Percentiles rank a stretch among this genome's conserved stretches.
Evolutionary conservation across 2,797 vertebrate species (phyloP).

Genomic region (Cryptoblepharus egeriae): DNA sequence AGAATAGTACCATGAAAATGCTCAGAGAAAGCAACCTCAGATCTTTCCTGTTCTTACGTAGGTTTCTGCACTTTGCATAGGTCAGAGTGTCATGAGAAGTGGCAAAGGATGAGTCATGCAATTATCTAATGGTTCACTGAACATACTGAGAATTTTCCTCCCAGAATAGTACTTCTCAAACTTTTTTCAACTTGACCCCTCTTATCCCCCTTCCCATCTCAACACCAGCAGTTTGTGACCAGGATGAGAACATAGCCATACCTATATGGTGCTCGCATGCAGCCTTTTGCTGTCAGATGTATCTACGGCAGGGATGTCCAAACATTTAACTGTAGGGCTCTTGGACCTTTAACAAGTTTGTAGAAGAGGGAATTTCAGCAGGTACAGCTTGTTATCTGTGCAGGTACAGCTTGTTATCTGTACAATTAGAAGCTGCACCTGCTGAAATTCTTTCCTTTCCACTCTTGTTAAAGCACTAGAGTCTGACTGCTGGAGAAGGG

Average conservation of each 20-base stretch:
- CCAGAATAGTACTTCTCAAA: background rate
- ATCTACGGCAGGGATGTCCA: too few species aligned
- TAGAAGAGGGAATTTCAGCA: too few species aligned
- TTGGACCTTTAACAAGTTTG: too few species aligned
- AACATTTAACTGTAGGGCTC: too few species aligned
- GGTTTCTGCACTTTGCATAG: background rate
- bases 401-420: too few species aligned
- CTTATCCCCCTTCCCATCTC: background rate
- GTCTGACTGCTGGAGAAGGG: too few species aligned
- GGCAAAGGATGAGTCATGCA: too few species aligned
- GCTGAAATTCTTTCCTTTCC: too few species aligned
- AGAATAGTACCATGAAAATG: background rate
- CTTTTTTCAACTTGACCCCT: background rate
- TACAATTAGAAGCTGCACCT: too few species aligned
- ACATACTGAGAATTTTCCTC: background rate
- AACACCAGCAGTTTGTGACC: background rate
- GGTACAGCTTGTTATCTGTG: too few species aligned
- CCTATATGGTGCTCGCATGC: background rate
- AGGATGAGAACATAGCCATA: background rate
- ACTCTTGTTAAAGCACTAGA: too few species aligned
- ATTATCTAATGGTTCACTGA: background rate
- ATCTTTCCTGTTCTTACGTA: background rate
- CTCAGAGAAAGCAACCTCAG: too few species aligned
- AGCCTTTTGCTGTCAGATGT: background rate
- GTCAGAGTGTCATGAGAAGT: background rate